These are phyloP conservation scores for Chiloscyllium punctatum DNA, from an alignment of 2,797 vertebrate species.

Conservation along the genomic window DNA sequence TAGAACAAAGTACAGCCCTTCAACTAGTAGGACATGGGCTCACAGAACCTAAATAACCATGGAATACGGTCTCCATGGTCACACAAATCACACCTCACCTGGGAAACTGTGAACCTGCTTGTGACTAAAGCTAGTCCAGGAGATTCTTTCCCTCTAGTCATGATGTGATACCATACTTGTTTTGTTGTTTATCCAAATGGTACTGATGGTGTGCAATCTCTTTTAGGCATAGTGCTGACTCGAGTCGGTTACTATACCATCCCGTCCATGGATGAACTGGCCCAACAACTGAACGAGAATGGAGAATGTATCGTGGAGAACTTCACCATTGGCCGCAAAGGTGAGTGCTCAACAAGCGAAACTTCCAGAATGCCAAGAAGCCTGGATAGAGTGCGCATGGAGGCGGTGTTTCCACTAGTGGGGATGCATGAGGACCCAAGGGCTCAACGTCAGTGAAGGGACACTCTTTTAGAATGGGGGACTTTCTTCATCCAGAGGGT, in stretches of 20 bases:
- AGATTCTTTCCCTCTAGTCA: background rate
- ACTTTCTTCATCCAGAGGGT: too few species aligned
- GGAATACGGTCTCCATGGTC: too few species aligned
- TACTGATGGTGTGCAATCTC: background rate
- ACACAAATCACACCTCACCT: too few species aligned
- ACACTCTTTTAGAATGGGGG: background rate
- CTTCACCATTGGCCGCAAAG: conserved; percentile 87
- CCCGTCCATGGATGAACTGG: conserved; percentile 86
- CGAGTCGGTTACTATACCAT: conserved; percentile 90
- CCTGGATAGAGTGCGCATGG: too few species aligned
- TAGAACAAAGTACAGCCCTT: too few species aligned
- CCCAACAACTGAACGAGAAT: conserved; percentile 63
- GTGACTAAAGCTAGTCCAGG: background rate
- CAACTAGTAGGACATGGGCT: too few species aligned
- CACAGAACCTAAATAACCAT: too few species aligned
- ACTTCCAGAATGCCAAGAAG: too few species aligned
- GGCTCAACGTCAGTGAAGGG: too few species aligned
- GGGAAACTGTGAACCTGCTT: too few species aligned
- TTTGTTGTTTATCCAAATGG: background rate
- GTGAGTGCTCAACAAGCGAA: conserved; percentile 50
- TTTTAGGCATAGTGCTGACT: conserved; percentile 73
- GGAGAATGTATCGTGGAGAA: conserved; percentile 80
- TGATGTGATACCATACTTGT: background rate
- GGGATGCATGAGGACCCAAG: too few species aligned
- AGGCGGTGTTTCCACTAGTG: too few species aligned